phyloP scores from a whole-genome alignment of 2,888 invertebrate genomes.

The Macrophya annulata region DNA sequence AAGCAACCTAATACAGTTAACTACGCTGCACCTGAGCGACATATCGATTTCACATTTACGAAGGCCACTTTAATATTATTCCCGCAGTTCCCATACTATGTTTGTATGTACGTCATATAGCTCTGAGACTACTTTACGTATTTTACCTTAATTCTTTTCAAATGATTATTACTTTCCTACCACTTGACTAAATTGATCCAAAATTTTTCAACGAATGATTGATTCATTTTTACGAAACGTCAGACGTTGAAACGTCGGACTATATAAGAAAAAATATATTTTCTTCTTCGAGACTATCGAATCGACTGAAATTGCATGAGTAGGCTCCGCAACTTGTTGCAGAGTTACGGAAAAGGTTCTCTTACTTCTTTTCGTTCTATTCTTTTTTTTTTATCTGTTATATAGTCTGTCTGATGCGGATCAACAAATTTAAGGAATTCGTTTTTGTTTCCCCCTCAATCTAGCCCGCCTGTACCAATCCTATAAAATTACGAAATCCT shows the following conservation, averaged over 20 bases:
- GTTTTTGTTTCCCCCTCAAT: neutral
- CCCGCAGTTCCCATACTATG: neutral
- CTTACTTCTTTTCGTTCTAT: neutral
- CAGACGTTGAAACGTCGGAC: neutral
- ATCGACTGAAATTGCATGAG: neutral
- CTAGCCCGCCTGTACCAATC: neutral
- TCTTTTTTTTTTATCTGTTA: neutral
- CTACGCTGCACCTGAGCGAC: slow-evolving; percentile 9
- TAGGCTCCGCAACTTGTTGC: slow-evolving; percentile 46
- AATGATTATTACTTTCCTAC: neutral
- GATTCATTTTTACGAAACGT: neutral
- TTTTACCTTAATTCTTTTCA: neutral
- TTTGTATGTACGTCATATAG: too few relatives aligned
- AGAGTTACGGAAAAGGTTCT: neutral
- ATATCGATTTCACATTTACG: slow-evolving; percentile 23
- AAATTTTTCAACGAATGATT: neutral
- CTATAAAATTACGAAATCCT: slow-evolving; percentile 26
- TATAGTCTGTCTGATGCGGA: neutral
- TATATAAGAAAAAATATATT: neutral
- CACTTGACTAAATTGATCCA: neutral
- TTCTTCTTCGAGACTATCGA: neutral
- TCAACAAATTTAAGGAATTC: slow-evolving; percentile 31
- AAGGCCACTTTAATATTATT: neutral
- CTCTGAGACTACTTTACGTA: too few relatives aligned
- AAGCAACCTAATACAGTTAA: neutral